Evolutionary conservation across 1,140 invertebrate genomes (phyloP), one percentile per base, ranked within the genome.

Genomic region (Periplaneta americana): DNA sequence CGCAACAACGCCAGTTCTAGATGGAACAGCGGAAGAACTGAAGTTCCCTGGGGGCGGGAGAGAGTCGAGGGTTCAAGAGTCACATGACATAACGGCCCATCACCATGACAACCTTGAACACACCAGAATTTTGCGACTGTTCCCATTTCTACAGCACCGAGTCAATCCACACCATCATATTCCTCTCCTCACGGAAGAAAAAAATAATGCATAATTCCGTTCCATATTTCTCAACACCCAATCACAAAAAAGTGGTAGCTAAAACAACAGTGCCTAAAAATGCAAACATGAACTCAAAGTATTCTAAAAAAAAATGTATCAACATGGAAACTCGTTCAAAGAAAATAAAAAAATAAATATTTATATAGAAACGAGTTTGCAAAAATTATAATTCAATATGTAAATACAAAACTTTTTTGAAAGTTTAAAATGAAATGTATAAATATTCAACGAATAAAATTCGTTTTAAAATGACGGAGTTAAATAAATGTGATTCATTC

Each of bases 371-470:
- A 4, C 48, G 22, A 28, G 15, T 48, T 5, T 9, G n/a, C n/a
- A n/a, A 48, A 48, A 48, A 18, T 66, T 48, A 48, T 48, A 66
- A 66, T 66, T n/a, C n/a, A 36, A 39, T 78, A 78, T 78, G 76
- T 78, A 78, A 78, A 78, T 36, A 66, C 22, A 28, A 28, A 66
- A 78, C 35, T 78, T 28, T 78, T 39, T 78, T 39, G 17, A 75
- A 78, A 22, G 76, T 78, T 78, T 36, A 78, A 78, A 78, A 77
- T 35, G 76, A 77, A 28, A 39, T 78, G 76, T 78, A 78, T 78
- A 78, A 78, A 78, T 36, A 78, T 31, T 17, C 34, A 78, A 34
- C 17, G 15, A 78, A 78, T 78, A 78, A 78, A 78, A 78, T 28
- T 31, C 13, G 22, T 37, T 37, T 37, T 78, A 78, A 78, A 78